A percentile compares a stretch with the other conserved stretches of the same genome.
phyloP scores from a whole-genome alignment of 2,888 invertebrate species.

The Emmelina monodactyla region DNA sequence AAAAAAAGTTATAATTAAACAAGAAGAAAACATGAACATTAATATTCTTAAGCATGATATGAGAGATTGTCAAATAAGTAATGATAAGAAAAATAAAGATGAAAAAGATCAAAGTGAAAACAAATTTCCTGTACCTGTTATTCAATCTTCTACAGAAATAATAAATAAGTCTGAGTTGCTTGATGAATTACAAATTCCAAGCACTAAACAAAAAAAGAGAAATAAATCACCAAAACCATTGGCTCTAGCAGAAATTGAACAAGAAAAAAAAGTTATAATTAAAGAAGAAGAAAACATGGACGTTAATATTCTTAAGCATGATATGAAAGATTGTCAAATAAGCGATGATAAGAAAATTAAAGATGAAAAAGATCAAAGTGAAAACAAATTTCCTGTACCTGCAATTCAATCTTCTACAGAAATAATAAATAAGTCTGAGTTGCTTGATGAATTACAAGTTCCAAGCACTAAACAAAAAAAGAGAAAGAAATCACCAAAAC shows the following conservation, averaged over 20 bases:
- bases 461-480: background rate
- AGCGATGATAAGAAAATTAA: conserved; percentile 3
- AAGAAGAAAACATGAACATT: background rate
- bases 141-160: too few relatives aligned
- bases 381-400: too few relatives aligned
- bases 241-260: too few relatives aligned
- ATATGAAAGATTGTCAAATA: conserved; percentile 2
- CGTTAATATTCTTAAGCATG: background rate
- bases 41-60: background rate
- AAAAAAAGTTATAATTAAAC: background rate
- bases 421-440: too few relatives aligned
- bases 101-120: too few relatives aligned
- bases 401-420: too few relatives aligned
- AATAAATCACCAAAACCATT: too few relatives aligned
- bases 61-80: conserved; percentile 1
- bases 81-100: conserved; percentile 4
- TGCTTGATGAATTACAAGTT: background rate
- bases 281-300: background rate
- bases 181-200: too few relatives aligned
- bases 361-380: conserved; percentile 2
- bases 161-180: too few relatives aligned
- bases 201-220: too few relatives aligned
- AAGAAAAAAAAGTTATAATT: background rate
- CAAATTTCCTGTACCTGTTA: too few relatives aligned
- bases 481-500: background rate